Conservation (phyloP, 2,888 invertebrate species). For the Nysson spinosus region DNA sequence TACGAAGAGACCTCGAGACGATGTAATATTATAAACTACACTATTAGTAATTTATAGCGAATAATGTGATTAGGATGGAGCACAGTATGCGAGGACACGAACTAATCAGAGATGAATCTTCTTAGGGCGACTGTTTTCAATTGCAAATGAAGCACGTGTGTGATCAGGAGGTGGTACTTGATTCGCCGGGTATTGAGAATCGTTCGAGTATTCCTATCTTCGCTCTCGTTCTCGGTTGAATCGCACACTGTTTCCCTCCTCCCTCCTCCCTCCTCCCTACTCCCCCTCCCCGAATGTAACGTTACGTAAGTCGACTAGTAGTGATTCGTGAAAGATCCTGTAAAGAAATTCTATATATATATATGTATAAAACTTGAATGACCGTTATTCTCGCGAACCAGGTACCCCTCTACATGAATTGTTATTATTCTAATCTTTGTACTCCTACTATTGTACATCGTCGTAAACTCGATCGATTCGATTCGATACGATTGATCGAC, state of each 20-base stretch:
- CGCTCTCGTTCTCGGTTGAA: neutral
- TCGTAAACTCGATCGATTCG: constrained; percentile 47
- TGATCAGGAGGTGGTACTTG: constrained; percentile 34
- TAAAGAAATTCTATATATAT: neutral
- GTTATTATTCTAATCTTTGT: constrained; percentile 66
- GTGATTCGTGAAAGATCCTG: neutral
- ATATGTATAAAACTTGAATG: constrained; percentile 8
- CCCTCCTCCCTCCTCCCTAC: too few relatives aligned
- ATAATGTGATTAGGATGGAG: constrained; percentile 71
- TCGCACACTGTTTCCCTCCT: neutral
- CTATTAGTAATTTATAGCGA: constrained; percentile 74
- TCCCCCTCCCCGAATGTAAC: too few relatives aligned
- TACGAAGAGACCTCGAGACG: constrained; percentile 63
- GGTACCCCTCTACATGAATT: constrained; percentile 56
- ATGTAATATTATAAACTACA: constrained; percentile 66
- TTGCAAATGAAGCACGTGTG: constrained; percentile 49
- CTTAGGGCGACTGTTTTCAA: constrained; percentile 33
- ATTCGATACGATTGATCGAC: constrained; percentile 43
- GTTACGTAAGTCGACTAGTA: too few relatives aligned
- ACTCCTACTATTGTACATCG: constrained; percentile 64
- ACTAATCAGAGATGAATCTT: constrained; percentile 33
- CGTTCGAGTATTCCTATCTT: constrained; percentile 24
- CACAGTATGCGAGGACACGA: constrained; percentile 48
- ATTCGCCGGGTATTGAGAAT: constrained; percentile 19
- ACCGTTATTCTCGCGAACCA: constrained; percentile 34